phyloP scores from a whole-genome alignment of 2,797 vertebrate species.

The Macropodus opercularis region DNA sequence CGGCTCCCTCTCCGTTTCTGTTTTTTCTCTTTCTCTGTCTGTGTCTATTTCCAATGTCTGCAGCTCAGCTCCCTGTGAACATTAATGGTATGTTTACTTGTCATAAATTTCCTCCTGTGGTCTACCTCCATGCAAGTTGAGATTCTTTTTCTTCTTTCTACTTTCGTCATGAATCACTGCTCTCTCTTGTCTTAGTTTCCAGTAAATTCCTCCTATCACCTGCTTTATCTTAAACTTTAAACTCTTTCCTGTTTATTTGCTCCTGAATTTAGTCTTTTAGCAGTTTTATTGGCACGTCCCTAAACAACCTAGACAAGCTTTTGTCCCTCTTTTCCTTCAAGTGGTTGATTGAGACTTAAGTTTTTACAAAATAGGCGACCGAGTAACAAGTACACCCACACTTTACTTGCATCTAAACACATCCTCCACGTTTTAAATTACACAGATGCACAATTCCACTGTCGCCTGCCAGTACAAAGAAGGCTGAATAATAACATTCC shows the following conservation, averaged over 20 bases:
- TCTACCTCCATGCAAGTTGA: slow-evolving; percentile 45
- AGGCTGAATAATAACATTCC: slow-evolving; percentile 25
- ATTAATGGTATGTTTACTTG: slow-evolving; percentile 46
- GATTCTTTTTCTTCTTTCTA: slow-evolving; percentile 26
- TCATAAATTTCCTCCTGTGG: slow-evolving; percentile 42
- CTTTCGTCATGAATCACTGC: slow-evolving; percentile 5
- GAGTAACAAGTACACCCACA: slow-evolving; percentile 33
- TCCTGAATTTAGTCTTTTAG: slow-evolving; percentile 8
- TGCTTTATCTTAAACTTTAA: slow-evolving; percentile 12
- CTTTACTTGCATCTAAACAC: slow-evolving; percentile 33
- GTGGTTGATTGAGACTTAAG: slow-evolving; percentile 42
- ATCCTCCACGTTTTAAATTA: slow-evolving; percentile 34
- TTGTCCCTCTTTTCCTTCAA: slow-evolving; percentile 39
- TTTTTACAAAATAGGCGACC: slow-evolving; percentile 49
- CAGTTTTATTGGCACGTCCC: background rate
- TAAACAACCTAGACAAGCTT: slow-evolving; percentile 30
- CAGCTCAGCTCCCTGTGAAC: slow-evolving; percentile 45
- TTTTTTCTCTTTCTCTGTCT: slow-evolving; percentile 12
- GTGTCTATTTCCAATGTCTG: slow-evolving; percentile 44
- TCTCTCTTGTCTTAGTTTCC: slow-evolving; percentile 14
- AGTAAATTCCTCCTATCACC: slow-evolving; percentile 23
- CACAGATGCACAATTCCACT: slow-evolving; percentile 39
- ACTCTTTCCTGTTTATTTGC: background rate
- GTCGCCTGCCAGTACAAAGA: slow-evolving; percentile 22
- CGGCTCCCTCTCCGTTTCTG: slow-evolving; percentile 16